Conservation (phyloP, 2,113 vertebrate genomes). For the Clupea harengus region DNA sequence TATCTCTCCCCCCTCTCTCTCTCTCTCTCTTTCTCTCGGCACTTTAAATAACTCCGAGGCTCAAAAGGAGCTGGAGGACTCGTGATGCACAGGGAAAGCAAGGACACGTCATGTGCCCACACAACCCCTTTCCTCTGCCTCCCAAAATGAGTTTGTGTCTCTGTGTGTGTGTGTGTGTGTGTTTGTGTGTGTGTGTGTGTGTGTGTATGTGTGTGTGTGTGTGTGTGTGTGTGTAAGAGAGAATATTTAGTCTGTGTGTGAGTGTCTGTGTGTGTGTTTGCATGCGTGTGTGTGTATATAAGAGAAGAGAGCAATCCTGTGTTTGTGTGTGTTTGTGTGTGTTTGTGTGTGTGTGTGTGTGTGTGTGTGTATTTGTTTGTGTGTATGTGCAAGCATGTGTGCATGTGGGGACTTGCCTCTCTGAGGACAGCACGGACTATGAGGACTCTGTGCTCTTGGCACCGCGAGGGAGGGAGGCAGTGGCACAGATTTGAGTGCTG, state of each 20-base stretch:
- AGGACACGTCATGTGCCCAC: conserved; percentile 35
- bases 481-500: conserved; percentile 7
- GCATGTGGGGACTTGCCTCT: neutral
- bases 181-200: neutral
- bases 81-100: conserved; percentile 36
- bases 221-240: conserved; percentile 20
- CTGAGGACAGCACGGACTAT: neutral
- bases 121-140: neutral
- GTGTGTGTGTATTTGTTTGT: neutral
- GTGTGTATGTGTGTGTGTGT: neutral
- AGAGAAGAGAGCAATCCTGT: neutral
- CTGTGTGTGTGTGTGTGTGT: conserved; percentile 1
- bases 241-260: neutral
- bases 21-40: conserved; percentile 17
- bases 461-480: neutral
- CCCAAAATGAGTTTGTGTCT: neutral
- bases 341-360: neutral
- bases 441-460: neutral
- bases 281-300: neutral
- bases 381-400: neutral
- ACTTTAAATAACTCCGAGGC: conserved; percentile 47
- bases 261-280: neutral
- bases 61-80: conserved; percentile 41
- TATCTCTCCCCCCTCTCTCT: neutral
- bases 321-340: neutral